A percentile compares a stretch with the other conserved stretches of the same genome.
These are phyloP conservation scores for Hymenopus coronatus DNA, from an alignment of 2,888 invertebrate genomes.

Conservation along the genomic window DNA sequence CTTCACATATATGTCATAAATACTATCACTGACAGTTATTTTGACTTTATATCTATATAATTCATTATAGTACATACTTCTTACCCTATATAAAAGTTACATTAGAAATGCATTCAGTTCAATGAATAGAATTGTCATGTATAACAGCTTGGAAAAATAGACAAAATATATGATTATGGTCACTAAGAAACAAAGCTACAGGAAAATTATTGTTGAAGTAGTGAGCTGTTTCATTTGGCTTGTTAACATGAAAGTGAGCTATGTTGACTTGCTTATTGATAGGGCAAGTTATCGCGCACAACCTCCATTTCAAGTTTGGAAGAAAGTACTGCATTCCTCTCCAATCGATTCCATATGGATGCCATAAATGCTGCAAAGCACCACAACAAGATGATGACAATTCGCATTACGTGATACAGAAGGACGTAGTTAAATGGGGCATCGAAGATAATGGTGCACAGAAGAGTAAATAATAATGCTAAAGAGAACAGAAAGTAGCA, in stretches of 20 bases:
- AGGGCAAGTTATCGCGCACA: neutral
- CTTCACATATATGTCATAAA: neutral
- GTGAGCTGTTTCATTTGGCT: neutral
- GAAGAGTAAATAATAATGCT: constrained; percentile 53
- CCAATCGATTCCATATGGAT: constrained; percentile 77
- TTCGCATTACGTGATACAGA: constrained; percentile 3
- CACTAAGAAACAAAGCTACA: neutral
- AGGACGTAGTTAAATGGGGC: constrained; percentile 39
- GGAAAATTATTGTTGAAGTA: neutral
- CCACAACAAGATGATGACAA: constrained; percentile 56
- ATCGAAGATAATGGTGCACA: constrained; percentile 54
- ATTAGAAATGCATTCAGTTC: neutral
- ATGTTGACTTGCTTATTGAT: neutral
- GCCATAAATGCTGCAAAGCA: constrained; percentile 75
- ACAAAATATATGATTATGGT: neutral
- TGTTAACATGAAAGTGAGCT: neutral
- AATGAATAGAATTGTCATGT: neutral
- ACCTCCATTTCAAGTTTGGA: constrained; percentile 69
- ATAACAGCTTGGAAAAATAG: neutral
- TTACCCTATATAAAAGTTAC: neutral
- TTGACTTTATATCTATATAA: neutral
- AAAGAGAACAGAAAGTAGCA: constrained; percentile 55
- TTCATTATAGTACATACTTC: neutral
- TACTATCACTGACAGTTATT: neutral
- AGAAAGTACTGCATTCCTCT: constrained; percentile 74